A percentile compares a stretch with the other conserved stretches of the same genome.
Conservation (phyloP, 92 coral and sea anemone species). For the Epizoanthus rinbou region DNA sequence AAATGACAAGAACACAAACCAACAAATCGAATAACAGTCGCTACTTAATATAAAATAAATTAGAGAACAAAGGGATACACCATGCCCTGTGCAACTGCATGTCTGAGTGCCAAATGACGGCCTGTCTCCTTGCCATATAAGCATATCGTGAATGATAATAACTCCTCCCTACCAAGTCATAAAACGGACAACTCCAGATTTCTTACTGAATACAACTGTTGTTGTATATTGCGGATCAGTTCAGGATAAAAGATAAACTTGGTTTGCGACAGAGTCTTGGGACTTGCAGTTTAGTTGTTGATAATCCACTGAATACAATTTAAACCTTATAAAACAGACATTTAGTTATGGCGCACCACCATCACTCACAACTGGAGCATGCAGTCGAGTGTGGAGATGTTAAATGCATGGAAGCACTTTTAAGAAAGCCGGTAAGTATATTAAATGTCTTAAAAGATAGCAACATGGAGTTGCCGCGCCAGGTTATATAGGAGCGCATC, state of each 20-base stretch:
- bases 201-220: too few relatives aligned
- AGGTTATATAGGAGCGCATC: too few relatives aligned
- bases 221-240: background rate
- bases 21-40: background rate
- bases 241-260: background rate
- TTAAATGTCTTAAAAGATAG: too few relatives aligned
- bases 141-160: background rate
- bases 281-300: background rate
- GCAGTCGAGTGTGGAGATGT: slow-evolving; percentile 37
- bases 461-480: too few relatives aligned
- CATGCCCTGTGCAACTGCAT: background rate
- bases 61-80: slow-evolving; percentile 4
- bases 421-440: slow-evolving; percentile 22
- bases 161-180: slow-evolving; percentile 6
- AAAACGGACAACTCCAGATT: slow-evolving; percentile 1
- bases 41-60: background rate
- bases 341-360: slow-evolving; percentile 26
- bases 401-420: background rate
- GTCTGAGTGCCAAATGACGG: background rate
- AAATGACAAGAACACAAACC: background rate
- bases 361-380: slow-evolving; percentile 18
- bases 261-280: background rate
- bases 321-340: background rate
- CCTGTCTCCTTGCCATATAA: slow-evolving; percentile 25
- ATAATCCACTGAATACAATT: background rate